phyloP scores from a whole-genome alignment of 2,797 vertebrate species.

The Moxostoma hubbsi region DNA sequence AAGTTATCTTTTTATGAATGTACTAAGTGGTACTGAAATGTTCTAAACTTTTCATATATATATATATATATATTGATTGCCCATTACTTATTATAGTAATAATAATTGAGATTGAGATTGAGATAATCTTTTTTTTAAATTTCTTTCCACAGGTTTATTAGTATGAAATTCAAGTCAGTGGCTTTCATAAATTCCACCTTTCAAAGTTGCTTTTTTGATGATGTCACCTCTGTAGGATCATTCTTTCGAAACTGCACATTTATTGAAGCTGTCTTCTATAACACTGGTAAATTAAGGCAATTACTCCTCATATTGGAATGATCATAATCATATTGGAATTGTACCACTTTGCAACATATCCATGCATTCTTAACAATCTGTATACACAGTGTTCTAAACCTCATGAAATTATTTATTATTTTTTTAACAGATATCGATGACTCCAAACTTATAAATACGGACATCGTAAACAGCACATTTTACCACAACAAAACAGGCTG shows the following conservation, averaged over 20 bases:
- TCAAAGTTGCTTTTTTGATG: slow-evolving; percentile 90
- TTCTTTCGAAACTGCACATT: slow-evolving; percentile 93
- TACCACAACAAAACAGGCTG: slow-evolving; percentile 90
- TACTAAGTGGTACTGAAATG: background rate
- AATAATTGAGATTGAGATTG: no score
- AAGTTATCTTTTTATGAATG: background rate
- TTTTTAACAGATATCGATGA: slow-evolving; percentile 86
- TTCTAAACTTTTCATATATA: no score
- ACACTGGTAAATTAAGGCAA: slow-evolving; percentile 72
- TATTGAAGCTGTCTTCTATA: slow-evolving; percentile 72
- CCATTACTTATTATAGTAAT: no score
- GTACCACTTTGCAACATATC: background rate
- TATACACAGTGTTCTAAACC: background rate
- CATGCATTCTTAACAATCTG: background rate
- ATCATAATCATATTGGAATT: background rate
- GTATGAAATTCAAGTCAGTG: slow-evolving; percentile 93
- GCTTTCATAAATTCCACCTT: slow-evolving; percentile 93
- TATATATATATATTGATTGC: no score
- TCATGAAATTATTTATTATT: slow-evolving; percentile 18
- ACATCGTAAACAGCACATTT: slow-evolving; percentile 88
- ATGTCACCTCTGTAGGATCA: slow-evolving; percentile 91
- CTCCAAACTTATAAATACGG: slow-evolving; percentile 87
- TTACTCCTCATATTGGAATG: background rate
- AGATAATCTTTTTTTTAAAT: no score
- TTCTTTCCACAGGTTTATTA: slow-evolving; percentile 82